Base-by-base conservation (phyloP, 2,888 invertebrate species). In the Pristionchus mayeri region DNA sequence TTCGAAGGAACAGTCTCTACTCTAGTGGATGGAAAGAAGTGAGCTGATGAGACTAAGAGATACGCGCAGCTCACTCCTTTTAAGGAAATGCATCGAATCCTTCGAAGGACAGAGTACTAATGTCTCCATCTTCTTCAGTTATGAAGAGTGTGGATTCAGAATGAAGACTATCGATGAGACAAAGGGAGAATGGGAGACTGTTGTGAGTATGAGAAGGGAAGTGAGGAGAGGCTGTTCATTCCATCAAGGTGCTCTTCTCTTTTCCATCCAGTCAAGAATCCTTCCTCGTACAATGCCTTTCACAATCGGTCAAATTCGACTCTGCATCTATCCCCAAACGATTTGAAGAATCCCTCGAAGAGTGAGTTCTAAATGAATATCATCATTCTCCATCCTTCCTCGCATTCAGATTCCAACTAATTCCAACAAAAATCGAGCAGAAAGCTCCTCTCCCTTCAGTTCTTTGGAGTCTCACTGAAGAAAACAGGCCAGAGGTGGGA, bases 341-440 rank as follows among this genome's bases (percentile, higher is more conserved):
- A 60, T 44, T 81, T 30, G 81, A 81, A 50, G 81, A 81, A 24
- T 81, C 81, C 27, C 48, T 81, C 7, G 81, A 81, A 60, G 81
- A 81, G 81, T 81, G 27, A 44, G 27, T 44, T 3, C 13, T n/a
- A n/a, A n/a, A n/a, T n/a, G n/a, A n/a, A n/a, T 4, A 75, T 40
- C 24, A 2, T 24, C 18, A 40, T n/a, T 7, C 44, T 24, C 24
- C 21, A 37, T 40, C 57, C 27, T 9, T 27, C 27, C 30, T 11
- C 34, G 6, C n/a, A 44, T 60, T 40, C 60, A 81, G 81, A 81
- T 50, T 81, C 60, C 30, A 81, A 60, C 81, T 81, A 27, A 60
- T 81, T 44, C 81, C 81, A 4, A 81, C 60, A 16, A 48, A 50
- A 40, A 81, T 81, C 21, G 81, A 81, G 27, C 81, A 81, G 24